A percentile compares a stretch with the other conserved stretches of the same genome.
These are phyloP conservation scores for Cephus spinipes DNA, from an alignment of 2,888 invertebrate species.

Conservation along the genomic window DNA sequence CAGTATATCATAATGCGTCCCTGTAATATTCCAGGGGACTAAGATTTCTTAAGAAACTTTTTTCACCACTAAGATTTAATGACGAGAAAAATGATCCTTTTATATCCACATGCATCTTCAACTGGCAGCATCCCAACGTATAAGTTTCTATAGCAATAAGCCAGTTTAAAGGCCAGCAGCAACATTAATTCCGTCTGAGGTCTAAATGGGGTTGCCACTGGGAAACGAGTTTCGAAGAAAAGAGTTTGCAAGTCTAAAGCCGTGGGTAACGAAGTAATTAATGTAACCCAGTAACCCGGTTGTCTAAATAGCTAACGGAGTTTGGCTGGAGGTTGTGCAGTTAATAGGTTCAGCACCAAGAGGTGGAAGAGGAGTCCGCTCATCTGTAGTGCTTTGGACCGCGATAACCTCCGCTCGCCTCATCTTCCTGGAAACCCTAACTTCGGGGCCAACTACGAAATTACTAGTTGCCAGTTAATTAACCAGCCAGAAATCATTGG, in stretches of 20 bases:
- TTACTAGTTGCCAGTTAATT: slow-evolving; percentile 22
- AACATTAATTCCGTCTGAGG: neutral
- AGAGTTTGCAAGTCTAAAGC: neutral
- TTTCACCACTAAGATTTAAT: neutral
- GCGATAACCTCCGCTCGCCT: slow-evolving; percentile 24
- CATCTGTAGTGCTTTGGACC: slow-evolving; percentile 11
- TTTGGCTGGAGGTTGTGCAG: slow-evolving; percentile 32
- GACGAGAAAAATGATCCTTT: neutral
- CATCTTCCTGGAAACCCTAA: slow-evolving; percentile 11
- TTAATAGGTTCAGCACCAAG: slow-evolving; percentile 38
- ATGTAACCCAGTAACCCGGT: slow-evolving; percentile 41
- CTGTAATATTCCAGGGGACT: neutral
- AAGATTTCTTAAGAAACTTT: neutral
- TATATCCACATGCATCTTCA: neutral
- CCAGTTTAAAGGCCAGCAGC: neutral
- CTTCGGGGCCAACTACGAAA: slow-evolving; percentile 22
- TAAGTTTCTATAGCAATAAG: neutral
- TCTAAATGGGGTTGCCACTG: slow-evolving; percentile 1
- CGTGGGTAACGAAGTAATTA: slow-evolving; percentile 39
- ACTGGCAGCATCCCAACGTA: neutral
- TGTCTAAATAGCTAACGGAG: slow-evolving; percentile 40
- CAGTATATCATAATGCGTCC: neutral
- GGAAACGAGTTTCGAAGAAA: slow-evolving; percentile 17
- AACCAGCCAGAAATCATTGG: slow-evolving; percentile 23
- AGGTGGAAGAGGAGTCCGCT: slow-evolving; percentile 10